A percentile compares a stretch with the other conserved stretches of the same genome.
Evolutionary conservation across 1,140 invertebrate genomes (phyloP).

Genomic region (Agrilus planipennis): DNA sequence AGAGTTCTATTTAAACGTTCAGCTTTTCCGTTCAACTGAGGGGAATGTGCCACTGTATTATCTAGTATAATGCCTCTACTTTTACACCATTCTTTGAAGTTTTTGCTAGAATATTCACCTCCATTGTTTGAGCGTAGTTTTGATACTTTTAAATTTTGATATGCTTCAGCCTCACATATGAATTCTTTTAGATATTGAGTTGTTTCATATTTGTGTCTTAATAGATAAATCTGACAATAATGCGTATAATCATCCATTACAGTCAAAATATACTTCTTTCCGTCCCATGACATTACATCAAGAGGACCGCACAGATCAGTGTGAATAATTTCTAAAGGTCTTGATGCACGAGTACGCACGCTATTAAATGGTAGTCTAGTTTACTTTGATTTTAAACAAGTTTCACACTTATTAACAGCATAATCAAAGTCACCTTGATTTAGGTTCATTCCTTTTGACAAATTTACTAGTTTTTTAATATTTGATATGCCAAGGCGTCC

Average conservation of each 20-base stretch:
- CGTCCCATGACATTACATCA: slow-evolving; percentile 18
- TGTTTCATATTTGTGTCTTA: too few relatives aligned
- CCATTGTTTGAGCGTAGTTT: slow-evolving; percentile 18
- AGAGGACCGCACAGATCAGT: slow-evolving; percentile 32
- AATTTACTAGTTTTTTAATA: too few relatives aligned
- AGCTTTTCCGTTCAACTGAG: slow-evolving; percentile 19
- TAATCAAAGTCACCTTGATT: too few relatives aligned
- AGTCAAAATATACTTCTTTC: slow-evolving; percentile 26
- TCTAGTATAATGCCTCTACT: slow-evolving; percentile 12
- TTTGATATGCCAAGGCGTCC: too few relatives aligned
- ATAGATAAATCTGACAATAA: too few relatives aligned
- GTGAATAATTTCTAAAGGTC: slow-evolving; percentile 24
- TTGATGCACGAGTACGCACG: slow-evolving; percentile 15
- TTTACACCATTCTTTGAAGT: slow-evolving; percentile 18
- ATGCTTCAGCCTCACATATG: neutral
- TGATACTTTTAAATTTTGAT: slow-evolving; percentile 6
- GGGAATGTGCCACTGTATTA: slow-evolving; percentile 23
- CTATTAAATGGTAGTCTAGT: slow-evolving; percentile 20
- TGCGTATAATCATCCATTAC: slow-evolving; percentile 30
- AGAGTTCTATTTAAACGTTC: slow-evolving; percentile 14
- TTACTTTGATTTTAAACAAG: slow-evolving; percentile 17
- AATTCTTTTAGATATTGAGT: slow-evolving; percentile 4
- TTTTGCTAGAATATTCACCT: slow-evolving; percentile 15
- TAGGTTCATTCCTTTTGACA: too few relatives aligned
- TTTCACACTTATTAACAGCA: slow-evolving; percentile 17